phyloP scores from a whole-genome alignment of 2,113 vertebrate genomes.

The Hippocampus zosterae region DNA sequence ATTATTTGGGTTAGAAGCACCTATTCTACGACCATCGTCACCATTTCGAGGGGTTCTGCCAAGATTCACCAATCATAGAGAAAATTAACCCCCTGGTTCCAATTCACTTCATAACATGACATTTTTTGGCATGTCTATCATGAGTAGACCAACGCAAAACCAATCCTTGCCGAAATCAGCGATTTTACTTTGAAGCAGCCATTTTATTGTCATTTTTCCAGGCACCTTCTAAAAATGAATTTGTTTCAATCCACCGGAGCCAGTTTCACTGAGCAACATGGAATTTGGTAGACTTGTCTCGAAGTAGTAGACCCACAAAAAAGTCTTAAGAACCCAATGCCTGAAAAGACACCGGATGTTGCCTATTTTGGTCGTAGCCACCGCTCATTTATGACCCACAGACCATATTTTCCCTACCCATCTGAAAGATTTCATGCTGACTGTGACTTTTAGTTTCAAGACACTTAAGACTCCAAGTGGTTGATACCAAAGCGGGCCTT shows the following conservation, averaged over 20 bases:
- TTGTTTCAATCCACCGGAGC: neutral
- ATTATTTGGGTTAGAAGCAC: no score
- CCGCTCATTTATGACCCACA: neutral
- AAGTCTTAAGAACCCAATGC: neutral
- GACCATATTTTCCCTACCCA: neutral
- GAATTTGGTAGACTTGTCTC: neutral
- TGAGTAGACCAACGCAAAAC: no score
- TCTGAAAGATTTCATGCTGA: neutral
- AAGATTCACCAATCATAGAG: no score
- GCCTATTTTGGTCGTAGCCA: neutral
- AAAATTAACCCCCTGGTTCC: no score
- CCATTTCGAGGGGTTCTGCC: no score
- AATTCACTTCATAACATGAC: no score
- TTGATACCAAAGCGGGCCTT: slow-evolving; percentile 40
- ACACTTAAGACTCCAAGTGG: slow-evolving; percentile 33
- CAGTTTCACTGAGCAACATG: neutral
- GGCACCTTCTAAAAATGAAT: neutral
- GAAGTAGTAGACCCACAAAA: neutral
- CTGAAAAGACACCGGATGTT: neutral
- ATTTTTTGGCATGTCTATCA: no score
- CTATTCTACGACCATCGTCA: no score
- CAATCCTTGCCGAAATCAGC: neutral
- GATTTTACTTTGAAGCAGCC: neutral
- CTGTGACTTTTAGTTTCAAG: slow-evolving; percentile 5
- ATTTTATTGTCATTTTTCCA: neutral